phyloP scores from a whole-genome alignment of 1,140 invertebrate species.

The Tribolium madens region DNA sequence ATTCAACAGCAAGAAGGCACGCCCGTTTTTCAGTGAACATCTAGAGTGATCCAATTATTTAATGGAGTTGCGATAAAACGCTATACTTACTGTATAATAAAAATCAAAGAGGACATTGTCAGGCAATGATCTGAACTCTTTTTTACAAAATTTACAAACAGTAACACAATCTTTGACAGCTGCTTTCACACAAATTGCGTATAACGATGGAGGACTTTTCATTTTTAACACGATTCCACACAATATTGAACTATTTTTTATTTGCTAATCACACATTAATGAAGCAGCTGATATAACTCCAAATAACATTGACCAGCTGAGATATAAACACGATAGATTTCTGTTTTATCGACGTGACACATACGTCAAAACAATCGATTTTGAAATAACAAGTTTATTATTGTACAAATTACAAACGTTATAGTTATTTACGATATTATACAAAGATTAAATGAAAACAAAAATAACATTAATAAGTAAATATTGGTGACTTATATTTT shows the following conservation, averaged over 20 bases:
- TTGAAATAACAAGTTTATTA: background rate
- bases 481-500: no score
- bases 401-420: background rate
- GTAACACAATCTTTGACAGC: slow-evolving; percentile 49
- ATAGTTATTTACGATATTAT: no score
- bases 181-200: slow-evolving; percentile 51
- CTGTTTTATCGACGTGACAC: background rate
- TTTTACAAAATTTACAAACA: slow-evolving; percentile 52
- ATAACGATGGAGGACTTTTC: slow-evolving; percentile 43
- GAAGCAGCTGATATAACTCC: slow-evolving; percentile 17
- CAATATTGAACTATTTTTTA: slow-evolving; percentile 15
- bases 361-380: background rate
- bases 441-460: no score
- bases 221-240: background rate
- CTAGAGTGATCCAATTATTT: slow-evolving; percentile 52
- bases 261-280: slow-evolving; percentile 23
- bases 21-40: slow-evolving; percentile 56
- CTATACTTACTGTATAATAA: slow-evolving; percentile 73
- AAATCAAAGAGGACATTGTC: slow-evolving; percentile 75
- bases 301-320: slow-evolving; percentile 31
- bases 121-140: slow-evolving; percentile 65
- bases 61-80: background rate
- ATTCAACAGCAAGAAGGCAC: slow-evolving; percentile 69
- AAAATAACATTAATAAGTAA: no score
- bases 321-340: slow-evolving; percentile 8